Evolutionary conservation across 2,797 vertebrate species (phyloP).

Genomic region (Falco cherrug): DNA sequence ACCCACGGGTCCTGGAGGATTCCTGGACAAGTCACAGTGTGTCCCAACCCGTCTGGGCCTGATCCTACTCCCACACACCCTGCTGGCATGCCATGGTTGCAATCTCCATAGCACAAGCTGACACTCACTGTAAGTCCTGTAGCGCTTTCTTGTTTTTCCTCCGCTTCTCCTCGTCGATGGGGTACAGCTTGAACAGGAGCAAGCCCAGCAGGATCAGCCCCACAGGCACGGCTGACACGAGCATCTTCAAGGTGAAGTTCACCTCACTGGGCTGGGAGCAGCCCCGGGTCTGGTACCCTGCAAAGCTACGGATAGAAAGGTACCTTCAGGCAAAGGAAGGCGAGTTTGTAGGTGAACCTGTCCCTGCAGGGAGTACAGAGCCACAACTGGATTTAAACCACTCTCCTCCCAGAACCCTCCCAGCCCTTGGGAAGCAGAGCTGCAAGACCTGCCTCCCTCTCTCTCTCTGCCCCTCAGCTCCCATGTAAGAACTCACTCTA

Average conservation of each 20-base stretch:
- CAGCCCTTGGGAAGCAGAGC: neutral
- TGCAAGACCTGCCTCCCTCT: neutral
- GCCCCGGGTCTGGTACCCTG: slow-evolving; percentile 88
- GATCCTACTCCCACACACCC: neutral
- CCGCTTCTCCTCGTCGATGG: slow-evolving; percentile 88
- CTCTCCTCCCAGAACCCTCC: neutral
- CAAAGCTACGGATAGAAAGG: slow-evolving; percentile 80
- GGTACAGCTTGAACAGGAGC: slow-evolving; percentile 88
- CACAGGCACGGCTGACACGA: slow-evolving; percentile 89
- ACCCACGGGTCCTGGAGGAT: neutral
- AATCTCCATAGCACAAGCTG: neutral
- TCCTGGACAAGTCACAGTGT: neutral
- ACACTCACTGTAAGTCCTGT: slow-evolving; percentile 84
- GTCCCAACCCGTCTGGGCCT: neutral
- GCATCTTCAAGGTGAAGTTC: slow-evolving; percentile 87
- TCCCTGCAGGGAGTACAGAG: neutral
- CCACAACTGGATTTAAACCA: neutral
- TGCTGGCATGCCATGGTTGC: accelerated
- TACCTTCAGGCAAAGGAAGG: neutral
- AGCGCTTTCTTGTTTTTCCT: slow-evolving; percentile 90
- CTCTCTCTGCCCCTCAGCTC: neutral
- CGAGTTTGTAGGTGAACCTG: neutral
- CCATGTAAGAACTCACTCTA: slow-evolving; percentile 84
- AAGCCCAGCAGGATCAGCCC: slow-evolving; percentile 88
- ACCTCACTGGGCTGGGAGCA: slow-evolving; percentile 88